Percentiles rank a stretch among this genome's conserved stretches.
phyloP scores from a whole-genome alignment of 2,113 vertebrate species.

The Laterallus jamaicensis region DNA sequence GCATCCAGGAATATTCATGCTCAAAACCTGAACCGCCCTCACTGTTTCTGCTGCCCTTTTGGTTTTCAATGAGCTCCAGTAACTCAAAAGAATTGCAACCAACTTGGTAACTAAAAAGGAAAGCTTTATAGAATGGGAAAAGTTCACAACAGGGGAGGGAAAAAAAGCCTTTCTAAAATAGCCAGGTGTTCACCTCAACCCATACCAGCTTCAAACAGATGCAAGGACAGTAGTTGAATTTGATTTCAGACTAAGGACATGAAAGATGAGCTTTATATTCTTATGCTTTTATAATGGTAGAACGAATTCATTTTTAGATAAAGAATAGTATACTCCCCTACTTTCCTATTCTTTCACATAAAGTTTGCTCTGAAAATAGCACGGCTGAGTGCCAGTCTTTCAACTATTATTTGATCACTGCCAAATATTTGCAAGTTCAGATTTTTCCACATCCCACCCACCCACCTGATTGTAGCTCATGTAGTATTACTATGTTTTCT shows the following conservation, averaged over 20 bases:
- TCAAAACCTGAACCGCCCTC: slow-evolving; percentile 55
- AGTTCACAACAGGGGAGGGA: slow-evolving; percentile 50
- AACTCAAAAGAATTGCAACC: slow-evolving; percentile 59
- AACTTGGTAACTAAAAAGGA: slow-evolving; percentile 51
- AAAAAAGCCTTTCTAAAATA: slow-evolving; percentile 60
- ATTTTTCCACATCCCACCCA: slow-evolving; percentile 25
- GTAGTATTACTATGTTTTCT: neutral
- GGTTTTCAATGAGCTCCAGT: slow-evolving; percentile 42
- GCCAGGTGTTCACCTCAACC: slow-evolving; percentile 64
- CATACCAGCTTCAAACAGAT: slow-evolving; percentile 58
- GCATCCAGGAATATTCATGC: slow-evolving; percentile 14
- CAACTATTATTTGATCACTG: slow-evolving; percentile 41
- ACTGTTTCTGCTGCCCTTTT: slow-evolving; percentile 19
- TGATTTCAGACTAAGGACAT: slow-evolving; percentile 55
- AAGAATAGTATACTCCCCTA: slow-evolving; percentile 43
- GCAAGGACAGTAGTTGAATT: slow-evolving; percentile 53
- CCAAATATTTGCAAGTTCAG: slow-evolving; percentile 59
- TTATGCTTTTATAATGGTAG: neutral
- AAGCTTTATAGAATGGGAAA: slow-evolving; percentile 54
- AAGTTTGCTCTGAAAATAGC: slow-evolving; percentile 60
- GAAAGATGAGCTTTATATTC: slow-evolving; percentile 56
- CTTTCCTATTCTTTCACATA: slow-evolving; percentile 40
- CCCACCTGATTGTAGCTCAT: neutral
- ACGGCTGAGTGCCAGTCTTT: slow-evolving; percentile 34
- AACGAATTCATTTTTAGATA: slow-evolving; percentile 38